Evolutionary conservation across 1,140 invertebrate genomes (phyloP).

Genomic region (Drosophila parvula): DNA sequence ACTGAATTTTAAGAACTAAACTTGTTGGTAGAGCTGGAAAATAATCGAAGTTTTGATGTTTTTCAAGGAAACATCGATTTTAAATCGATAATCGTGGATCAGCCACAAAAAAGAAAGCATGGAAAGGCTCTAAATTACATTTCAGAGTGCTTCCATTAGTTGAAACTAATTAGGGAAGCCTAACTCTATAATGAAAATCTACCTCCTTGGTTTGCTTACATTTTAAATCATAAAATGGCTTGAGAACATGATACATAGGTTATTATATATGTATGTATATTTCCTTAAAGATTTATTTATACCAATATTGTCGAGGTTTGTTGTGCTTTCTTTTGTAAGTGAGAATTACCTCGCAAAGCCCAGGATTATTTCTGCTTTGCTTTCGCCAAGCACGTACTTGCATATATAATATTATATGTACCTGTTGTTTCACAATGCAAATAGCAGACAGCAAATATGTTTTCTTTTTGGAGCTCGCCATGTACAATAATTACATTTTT

Average conservation of each 20-base stretch:
- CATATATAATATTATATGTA: neutral
- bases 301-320: no score
- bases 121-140: neutral
- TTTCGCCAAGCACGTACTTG: constrained; percentile 1
- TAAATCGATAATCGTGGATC: neutral
- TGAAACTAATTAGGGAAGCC: no score
- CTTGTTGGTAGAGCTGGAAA: no score
- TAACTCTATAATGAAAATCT: no score
- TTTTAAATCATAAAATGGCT: neutral
- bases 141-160: neutral
- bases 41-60: neutral
- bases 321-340: no score
- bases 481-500: constrained; percentile 5
- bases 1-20: no score
- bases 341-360: neutral
- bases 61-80: neutral
- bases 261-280: no score
- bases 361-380: constrained; percentile 1
- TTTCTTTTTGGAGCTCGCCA: constrained; percentile 1
- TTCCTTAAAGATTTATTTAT: no score
- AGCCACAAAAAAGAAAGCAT: no score
- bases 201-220: neutral
- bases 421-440: constrained; percentile 12
- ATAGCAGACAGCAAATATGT: constrained; percentile 7
- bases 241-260: no score